phyloP scores from a whole-genome alignment of 2,113 vertebrate species.

The Sorex araneus region DNA sequence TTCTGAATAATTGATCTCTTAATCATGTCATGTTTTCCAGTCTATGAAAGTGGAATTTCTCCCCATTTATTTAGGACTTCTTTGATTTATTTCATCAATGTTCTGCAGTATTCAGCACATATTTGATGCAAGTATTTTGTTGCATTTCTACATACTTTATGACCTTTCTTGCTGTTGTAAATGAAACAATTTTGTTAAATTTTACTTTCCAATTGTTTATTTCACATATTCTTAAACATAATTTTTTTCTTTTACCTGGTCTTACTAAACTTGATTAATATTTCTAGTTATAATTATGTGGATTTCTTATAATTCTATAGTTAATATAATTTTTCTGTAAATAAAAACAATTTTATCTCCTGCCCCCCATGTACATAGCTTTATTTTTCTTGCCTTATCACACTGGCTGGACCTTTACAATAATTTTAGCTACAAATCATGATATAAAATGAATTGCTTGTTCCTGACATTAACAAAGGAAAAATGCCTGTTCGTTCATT shows the following conservation, averaged over 20 bases:
- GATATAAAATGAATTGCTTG: background rate
- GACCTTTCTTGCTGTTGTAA: background rate
- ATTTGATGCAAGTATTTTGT: background rate
- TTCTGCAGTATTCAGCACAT: background rate
- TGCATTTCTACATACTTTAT: background rate
- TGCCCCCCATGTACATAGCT: background rate
- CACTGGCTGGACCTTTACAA: background rate
- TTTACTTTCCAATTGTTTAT: conserved; percentile 13
- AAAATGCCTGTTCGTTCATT: background rate
- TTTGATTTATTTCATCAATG: background rate
- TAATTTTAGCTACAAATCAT: background rate
- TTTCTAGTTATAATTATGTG: background rate
- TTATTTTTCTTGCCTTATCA: conserved; percentile 55
- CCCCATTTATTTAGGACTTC: background rate
- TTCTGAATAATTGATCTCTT: background rate
- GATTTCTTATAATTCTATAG: background rate
- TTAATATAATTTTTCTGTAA: background rate
- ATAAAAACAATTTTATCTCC: background rate
- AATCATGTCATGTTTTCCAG: background rate
- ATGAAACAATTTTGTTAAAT: background rate
- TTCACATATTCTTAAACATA: background rate
- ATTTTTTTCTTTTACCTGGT: background rate
- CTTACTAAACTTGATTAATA: background rate
- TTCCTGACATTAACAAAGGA: background rate
- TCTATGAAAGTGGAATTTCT: background rate